These are phyloP conservation scores for Megaceryle torquata DNA, from an alignment of 2,113 vertebrate species.

Conservation along the genomic window DNA sequence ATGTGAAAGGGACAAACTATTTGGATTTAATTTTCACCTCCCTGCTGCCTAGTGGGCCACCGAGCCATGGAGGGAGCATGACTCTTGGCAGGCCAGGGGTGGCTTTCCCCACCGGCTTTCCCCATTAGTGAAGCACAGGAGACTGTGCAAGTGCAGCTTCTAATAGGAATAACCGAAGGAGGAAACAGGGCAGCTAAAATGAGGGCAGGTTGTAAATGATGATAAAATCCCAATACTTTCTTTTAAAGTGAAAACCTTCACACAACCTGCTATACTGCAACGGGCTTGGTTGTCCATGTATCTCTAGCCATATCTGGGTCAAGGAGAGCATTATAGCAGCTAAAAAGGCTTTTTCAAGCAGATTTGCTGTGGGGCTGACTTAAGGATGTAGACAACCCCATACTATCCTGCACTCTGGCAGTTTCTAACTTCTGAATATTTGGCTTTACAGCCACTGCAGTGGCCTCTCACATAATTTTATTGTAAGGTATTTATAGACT, in stretches of 20 bases:
- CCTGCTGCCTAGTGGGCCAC: neutral
- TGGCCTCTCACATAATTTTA: neutral
- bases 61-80: accelerated
- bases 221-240: neutral
- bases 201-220: neutral
- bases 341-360: neutral
- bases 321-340: neutral
- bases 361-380: neutral
- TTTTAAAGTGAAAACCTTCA: neutral
- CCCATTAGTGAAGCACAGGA: neutral
- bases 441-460: neutral
- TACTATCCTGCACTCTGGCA: neutral
- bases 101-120: neutral
- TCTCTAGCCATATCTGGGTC: neutral
- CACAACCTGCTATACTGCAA: accelerated
- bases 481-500: neutral
- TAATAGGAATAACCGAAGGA: neutral
- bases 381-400: neutral
- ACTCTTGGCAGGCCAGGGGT: neutral
- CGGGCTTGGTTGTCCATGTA: neutral
- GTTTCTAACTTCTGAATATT: neutral
- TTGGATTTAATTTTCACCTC: neutral
- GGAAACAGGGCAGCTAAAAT: neutral
- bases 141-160: neutral
- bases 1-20: neutral